Conservation (phyloP, 2,113 vertebrate species). For the Protomyctophum bolini region DNA sequence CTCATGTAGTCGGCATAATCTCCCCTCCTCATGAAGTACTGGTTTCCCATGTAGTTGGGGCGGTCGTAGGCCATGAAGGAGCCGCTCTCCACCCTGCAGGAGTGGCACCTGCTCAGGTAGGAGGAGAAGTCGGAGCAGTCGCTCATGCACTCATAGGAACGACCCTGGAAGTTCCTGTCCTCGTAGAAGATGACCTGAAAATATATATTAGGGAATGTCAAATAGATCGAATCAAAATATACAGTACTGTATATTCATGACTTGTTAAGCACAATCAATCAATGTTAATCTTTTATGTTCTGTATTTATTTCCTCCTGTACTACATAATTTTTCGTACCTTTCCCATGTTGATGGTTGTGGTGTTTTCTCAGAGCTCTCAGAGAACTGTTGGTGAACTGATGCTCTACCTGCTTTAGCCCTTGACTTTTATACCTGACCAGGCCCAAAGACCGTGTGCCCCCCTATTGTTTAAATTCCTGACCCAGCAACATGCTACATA, state of each 20-base stretch:
- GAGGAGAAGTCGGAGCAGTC: constrained; percentile 66
- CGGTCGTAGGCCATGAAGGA: constrained; percentile 77
- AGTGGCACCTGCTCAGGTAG: constrained; percentile 72
- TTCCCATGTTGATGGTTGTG: constrained; percentile 57
- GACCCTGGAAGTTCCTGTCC: constrained; percentile 75
- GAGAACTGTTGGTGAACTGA: constrained; percentile 59
- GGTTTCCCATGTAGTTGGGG: constrained; percentile 69
- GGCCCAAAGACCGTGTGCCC: constrained; percentile 53
- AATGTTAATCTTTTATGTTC: not conserved
- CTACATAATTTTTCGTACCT: constrained; percentile 21
- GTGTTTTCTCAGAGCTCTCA: constrained; percentile 30
- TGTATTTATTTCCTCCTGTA: constrained; percentile 12
- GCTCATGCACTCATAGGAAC: constrained; percentile 38
- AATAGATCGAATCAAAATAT: too few species aligned
- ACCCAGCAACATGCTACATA: constrained; percentile 48
- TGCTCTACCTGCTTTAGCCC: constrained; percentile 42
- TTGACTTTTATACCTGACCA: constrained; percentile 67
- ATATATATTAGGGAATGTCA: too few species aligned
- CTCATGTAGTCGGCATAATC: constrained; percentile 52
- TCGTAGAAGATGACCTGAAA: constrained; percentile 73
- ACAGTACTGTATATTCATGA: too few species aligned
- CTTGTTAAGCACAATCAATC: not conserved
- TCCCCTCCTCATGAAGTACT: constrained; percentile 46
- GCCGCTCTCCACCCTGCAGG: constrained; percentile 66
- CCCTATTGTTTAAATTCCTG: constrained; percentile 68